Evolutionary conservation across 2,888 invertebrate genomes (phyloP).

Genomic region (Plutella xylostella): DNA sequence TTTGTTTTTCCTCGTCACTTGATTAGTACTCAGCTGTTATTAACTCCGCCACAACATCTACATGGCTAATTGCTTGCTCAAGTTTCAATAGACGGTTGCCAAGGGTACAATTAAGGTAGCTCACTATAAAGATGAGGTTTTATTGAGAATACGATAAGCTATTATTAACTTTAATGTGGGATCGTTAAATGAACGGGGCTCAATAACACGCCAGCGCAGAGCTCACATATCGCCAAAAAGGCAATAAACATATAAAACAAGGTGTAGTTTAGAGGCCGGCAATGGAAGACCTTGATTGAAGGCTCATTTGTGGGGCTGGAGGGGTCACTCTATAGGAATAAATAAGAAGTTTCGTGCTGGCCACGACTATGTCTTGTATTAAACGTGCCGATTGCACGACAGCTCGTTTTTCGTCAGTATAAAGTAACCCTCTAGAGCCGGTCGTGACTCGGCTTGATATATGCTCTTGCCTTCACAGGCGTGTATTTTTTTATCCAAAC

Average conservation of each 20-base stretch:
- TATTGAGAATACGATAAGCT: background rate
- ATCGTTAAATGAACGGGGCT: constrained; percentile 5
- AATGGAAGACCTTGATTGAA: constrained; percentile 62
- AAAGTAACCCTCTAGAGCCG: no score
- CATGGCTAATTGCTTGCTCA: no score
- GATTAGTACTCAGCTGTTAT: no score
- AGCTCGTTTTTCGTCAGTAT: no score
- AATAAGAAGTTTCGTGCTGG: no score
- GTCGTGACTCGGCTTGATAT: constrained; percentile 63
- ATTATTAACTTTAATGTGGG: constrained; percentile 2
- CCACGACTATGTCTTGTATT: no score
- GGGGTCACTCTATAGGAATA: no score
- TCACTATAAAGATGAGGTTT: no score
- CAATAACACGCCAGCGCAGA: constrained; percentile 1
- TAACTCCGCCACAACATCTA: no score
- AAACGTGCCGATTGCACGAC: no score
- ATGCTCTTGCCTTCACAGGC: constrained; percentile 53
- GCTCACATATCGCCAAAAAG: background rate
- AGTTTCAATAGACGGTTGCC: no score
- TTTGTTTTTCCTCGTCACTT: constrained; percentile 53
- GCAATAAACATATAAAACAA: constrained; percentile 20
- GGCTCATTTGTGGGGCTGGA: constrained; percentile 51
- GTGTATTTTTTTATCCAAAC: constrained; percentile 39
- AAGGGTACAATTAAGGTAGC: no score
- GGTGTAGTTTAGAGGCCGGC: constrained; percentile 37